A percentile compares a stretch with the other conserved stretches of the same genome.
Conservation (phyloP, 1,140 invertebrate genomes). For the Pseudomyrmex flavicornis region DNA sequence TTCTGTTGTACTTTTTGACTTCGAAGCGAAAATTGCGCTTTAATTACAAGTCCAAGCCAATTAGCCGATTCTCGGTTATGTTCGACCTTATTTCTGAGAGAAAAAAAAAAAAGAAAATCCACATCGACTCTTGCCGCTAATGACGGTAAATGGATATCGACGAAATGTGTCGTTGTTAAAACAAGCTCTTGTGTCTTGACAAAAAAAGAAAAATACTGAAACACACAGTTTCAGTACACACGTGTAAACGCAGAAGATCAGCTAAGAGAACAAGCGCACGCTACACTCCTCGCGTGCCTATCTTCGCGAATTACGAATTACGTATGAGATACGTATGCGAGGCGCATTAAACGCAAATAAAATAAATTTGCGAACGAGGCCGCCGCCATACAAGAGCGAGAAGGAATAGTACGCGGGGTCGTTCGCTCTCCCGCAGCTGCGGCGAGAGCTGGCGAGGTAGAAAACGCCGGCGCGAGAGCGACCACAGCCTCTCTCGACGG, state of each 20-base stretch:
- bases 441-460: constrained; percentile 26
- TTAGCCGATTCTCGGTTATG: constrained; percentile 19
- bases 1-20: not conserved
- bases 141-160: constrained; percentile 1
- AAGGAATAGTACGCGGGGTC: constrained; percentile 21
- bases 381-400: constrained; percentile 24
- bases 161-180: constrained; percentile 30
- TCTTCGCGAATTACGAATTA: constrained; percentile 49
- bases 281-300: constrained; percentile 1
- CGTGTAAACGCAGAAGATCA: not conserved
- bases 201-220: not conserved
- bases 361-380: constrained; percentile 62
- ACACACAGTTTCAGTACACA: not conserved
- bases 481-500: not conserved
- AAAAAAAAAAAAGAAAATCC: not conserved
- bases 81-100: constrained; percentile 11
- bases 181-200: not conserved
- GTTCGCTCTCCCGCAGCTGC: constrained; percentile 38
- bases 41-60: constrained; percentile 21
- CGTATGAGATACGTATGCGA: constrained; percentile 41
- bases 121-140: constrained; percentile 17
- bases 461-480: constrained; percentile 30
- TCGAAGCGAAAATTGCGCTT: not conserved
- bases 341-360: constrained; percentile 63
- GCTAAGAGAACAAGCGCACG: no score